phyloP scores from a whole-genome alignment of 2,888 invertebrate species.

The Cheilosia vernalis region DNA sequence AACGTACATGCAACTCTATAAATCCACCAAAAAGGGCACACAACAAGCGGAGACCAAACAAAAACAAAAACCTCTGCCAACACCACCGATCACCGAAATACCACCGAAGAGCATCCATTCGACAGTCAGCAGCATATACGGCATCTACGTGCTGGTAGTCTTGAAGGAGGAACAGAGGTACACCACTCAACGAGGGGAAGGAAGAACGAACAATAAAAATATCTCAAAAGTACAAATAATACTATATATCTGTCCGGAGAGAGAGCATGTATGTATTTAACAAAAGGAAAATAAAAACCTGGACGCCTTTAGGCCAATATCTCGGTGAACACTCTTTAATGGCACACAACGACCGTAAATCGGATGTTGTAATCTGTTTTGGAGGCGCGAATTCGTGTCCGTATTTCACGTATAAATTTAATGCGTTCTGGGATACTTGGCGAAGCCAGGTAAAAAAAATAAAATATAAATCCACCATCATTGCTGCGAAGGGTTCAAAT shows the following conservation, averaged over 20 bases:
- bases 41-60: slow-evolving; percentile 6
- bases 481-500: too few species aligned
- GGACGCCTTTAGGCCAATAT: background rate
- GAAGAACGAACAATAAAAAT: slow-evolving; percentile 40
- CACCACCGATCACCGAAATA: slow-evolving; percentile 21
- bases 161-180: slow-evolving; percentile 16
- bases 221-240: slow-evolving; percentile 43
- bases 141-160: background rate
- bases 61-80: background rate
- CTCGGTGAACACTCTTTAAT: background rate
- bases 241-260: slow-evolving; percentile 5
- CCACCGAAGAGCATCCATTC: slow-evolving; percentile 14
- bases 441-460: slow-evolving; percentile 36
- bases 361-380: slow-evolving; percentile 58
- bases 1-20: slow-evolving; percentile 32
- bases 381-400: slow-evolving; percentile 69
- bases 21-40: slow-evolving; percentile 53
- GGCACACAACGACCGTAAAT: slow-evolving; percentile 36
- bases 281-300: slow-evolving; percentile 15
- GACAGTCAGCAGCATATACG: background rate
- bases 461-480: slow-evolving; percentile 48
- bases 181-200: slow-evolving; percentile 22
- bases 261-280: slow-evolving; percentile 31
- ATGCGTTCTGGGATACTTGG: slow-evolving; percentile 15
- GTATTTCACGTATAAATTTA: slow-evolving; percentile 55